These are phyloP conservation scores for Hesperophylax magnus DNA, from an alignment of 1,140 invertebrate species.

Conservation along the genomic window DNA sequence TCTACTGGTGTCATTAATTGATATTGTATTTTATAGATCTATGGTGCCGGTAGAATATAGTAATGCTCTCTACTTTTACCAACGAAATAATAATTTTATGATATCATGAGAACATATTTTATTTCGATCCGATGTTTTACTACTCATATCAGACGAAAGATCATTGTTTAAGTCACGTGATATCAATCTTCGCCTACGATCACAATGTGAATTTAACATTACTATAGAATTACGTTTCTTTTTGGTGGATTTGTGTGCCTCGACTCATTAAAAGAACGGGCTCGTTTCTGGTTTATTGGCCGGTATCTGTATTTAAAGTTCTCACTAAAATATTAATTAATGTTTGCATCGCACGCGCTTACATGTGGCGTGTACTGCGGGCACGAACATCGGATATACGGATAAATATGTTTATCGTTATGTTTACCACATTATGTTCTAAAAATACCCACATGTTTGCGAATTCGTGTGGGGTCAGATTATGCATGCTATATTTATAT, in stretches of 20 bases:
- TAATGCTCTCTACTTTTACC: too few relatives aligned
- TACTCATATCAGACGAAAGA: neutral
- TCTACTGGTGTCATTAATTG: too few relatives aligned
- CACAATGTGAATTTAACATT: neutral
- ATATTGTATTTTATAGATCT: too few relatives aligned
- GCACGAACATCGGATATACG: neutral
- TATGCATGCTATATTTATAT: neutral
- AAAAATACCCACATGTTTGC: neutral
- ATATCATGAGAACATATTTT: too few relatives aligned
- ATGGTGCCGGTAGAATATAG: too few relatives aligned
- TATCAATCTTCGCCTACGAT: neutral
- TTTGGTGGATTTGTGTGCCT: neutral
- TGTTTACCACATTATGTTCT: neutral
- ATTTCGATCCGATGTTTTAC: neutral
- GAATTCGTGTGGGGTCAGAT: conserved; percentile 20
- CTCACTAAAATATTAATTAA: neutral
- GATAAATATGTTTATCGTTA: neutral
- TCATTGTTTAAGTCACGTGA: conserved; percentile 6
- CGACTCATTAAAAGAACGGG: conserved; percentile 1
- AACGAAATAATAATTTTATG: too few relatives aligned
- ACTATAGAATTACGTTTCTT: neutral
- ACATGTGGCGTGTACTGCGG: neutral
- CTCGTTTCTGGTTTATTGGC: neutral
- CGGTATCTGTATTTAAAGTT: neutral
- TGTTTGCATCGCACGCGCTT: neutral